Percentiles rank a stretch among this genome's conserved stretches.
These are phyloP conservation scores for Branchipolynoe longqiensis DNA, from an alignment of 2,888 invertebrate species.

Conservation along the genomic window DNA sequence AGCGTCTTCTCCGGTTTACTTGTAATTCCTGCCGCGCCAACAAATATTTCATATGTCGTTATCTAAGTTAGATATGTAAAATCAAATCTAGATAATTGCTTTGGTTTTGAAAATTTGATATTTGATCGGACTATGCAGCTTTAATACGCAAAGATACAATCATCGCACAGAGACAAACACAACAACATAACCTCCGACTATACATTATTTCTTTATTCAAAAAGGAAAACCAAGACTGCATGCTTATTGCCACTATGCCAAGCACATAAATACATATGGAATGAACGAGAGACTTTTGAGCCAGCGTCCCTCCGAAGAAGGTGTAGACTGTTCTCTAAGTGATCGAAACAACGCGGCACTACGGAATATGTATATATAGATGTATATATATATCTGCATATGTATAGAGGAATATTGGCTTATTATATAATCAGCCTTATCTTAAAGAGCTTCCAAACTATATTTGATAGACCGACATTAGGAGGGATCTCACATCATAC, in stretches of 20 bases:
- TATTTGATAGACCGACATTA: slow-evolving; percentile 17
- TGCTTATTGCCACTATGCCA: slow-evolving; percentile 53
- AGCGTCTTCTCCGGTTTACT: too few relatives aligned
- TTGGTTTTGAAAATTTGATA: too few relatives aligned
- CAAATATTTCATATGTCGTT: too few relatives aligned
- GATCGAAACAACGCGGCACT: slow-evolving; percentile 30
- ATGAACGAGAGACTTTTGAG: slow-evolving; percentile 51
- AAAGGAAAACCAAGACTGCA: slow-evolving; percentile 40
- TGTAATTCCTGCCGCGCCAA: too few relatives aligned
- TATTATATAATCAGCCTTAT: slow-evolving; percentile 20
- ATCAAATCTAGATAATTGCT: too few relatives aligned
- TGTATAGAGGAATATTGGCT: too few relatives aligned
- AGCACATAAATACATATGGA: slow-evolving; percentile 45
- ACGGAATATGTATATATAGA: slow-evolving; percentile 10
- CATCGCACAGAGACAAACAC: too few relatives aligned
- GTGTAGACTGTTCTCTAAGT: slow-evolving; percentile 28
- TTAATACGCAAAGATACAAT: too few relatives aligned
- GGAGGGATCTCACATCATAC: slow-evolving; percentile 7
- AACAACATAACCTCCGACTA: neutral
- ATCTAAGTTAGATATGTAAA: too few relatives aligned
- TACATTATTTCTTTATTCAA: slow-evolving; percentile 54
- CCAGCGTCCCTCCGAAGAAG: neutral
- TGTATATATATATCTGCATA: too few relatives aligned
- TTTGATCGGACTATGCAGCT: too few relatives aligned
- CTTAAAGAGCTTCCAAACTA: neutral